Base-by-base conservation (phyloP, 2,888 invertebrate genomes). In the Acheta domesticus region DNA sequence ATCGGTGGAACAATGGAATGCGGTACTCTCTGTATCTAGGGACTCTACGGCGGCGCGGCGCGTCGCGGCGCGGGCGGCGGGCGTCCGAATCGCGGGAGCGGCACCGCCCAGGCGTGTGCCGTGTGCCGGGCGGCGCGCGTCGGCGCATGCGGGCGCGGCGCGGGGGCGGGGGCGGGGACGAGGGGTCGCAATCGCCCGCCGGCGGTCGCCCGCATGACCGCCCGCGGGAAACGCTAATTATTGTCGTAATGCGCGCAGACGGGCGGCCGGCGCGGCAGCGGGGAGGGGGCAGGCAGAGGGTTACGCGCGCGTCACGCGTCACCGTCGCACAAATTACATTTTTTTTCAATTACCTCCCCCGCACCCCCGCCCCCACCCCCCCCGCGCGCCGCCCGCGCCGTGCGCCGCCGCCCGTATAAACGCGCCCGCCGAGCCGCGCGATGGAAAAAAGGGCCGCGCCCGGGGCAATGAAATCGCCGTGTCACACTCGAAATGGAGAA, bases 91-190 rank as follows among this genome's bases (percentile, higher is more conserved):
- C 5, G 36, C 36, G 62, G n/a, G 62, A 62, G 16, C 62, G 62
- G 14, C 14, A 62, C 14, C 62, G 62, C 62, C 62, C 12, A 11
- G n/a, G 62, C 62, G n/a, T 19, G 62, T n/a, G 19, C 3, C 62
- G 19, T 2, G 19, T 4, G 12, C 11, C 16, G 19, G 5, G 62
- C 14, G 62, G 62, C 16, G 62, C 14, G n/a, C 36, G 62, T 14
- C 14, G 62, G 62, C 62, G 62, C n/a, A 62, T 62, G 62, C 62
- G 62, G 62, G 62, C 62, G 62, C n/a, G 62, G 62, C 62, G 62
- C n/a, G 62, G 5, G 62, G 62, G 62, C 62, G n/a, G 62, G n/a
- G n/a, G 62, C 14, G 62, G 62, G 62, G 62, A n/a, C 36, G n/a
- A 50, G 50, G 14, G 62, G 14, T 62, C n/a, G 14, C 62, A 4